Conservation (phyloP, 2,113 vertebrate genomes). For the Orcinus orca region DNA sequence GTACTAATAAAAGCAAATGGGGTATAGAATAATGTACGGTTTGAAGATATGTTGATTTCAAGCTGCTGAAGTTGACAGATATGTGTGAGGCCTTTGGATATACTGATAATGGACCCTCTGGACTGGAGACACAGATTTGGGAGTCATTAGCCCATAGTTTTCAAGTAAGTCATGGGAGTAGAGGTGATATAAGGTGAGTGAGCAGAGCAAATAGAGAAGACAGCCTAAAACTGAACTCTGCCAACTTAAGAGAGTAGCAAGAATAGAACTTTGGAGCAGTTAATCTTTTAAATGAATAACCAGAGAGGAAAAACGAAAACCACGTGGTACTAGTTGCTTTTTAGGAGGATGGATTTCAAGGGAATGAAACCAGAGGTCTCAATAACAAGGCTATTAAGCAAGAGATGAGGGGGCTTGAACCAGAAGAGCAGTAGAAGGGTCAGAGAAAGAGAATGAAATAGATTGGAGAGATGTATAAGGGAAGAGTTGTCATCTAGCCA, state of each 20-base stretch:
- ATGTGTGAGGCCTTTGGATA: neutral
- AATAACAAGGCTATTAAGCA: neutral
- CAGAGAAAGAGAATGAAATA: neutral
- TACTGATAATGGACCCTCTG: neutral
- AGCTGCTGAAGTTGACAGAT: neutral
- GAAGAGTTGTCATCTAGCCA: neutral
- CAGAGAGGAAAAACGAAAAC: neutral
- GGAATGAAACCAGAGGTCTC: neutral
- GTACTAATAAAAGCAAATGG: neutral
- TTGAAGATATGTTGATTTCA: neutral
- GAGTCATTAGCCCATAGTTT: neutral
- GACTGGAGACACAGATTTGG: neutral
- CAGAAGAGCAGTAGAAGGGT: neutral
- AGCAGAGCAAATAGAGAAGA: neutral
- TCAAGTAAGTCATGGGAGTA: neutral
- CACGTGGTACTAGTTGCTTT: neutral
- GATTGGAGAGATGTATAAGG: neutral
- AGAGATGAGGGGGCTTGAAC: neutral
- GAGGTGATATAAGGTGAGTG: neutral
- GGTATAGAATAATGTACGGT: neutral
- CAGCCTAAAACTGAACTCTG: neutral
- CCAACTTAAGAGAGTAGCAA: neutral
- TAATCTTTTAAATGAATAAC: slow-evolving; percentile 20
- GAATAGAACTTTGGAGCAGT: neutral
- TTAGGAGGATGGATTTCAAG: neutral